Base-by-base conservation (phyloP, 2,797 vertebrate genomes). In the Coregonus sp. region DNA sequence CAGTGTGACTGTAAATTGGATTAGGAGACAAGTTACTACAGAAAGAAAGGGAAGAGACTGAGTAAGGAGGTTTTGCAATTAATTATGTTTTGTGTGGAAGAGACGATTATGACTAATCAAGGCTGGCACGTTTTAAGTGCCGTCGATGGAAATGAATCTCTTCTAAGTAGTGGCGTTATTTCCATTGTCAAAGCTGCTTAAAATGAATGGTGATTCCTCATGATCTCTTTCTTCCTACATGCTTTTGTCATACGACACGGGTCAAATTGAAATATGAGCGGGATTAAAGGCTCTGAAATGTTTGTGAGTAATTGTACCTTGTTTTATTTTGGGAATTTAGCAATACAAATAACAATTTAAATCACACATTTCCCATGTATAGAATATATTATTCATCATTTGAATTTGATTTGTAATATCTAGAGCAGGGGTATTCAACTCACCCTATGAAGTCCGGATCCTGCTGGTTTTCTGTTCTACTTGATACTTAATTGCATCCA, bases 101-200 rank as follows among this genome's bases (percentile, higher is more conserved):
- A 86, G 82, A 88, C 87, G 86, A 91, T 90, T 89, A 89, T 91
- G 84, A 88, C 81, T 83, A 85, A 91, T 92, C 84, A 86, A 82
- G 84, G 79, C 79, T 82, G 85, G 78, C 86, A 84, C 86, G 81
- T 85, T 87, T 77, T 82, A 73, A 18, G 76, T 75, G 79, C 75
- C 81, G 84, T 71, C 74, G 80, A 71, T 78, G 79, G 86, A 81
- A 84, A 86, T 79, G 37, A 80, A 78, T 75, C 72, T 63, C 74
- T 74, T 66, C 73, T 56, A 52, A 85, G 81, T 69, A 85, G 75
- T 78, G 70, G 63, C 72, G n/a, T 76, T 75, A 4, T 81, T 66
- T 80, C 63, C 59, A 59, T 77, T 75, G 78, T 51, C 66, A 59
- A 67, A 47, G 7, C 9, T 40, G 54, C 72, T 81, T 54, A 1